Conservation (phyloP, 1,140 invertebrate species). For the Diabrotica virgifera region DNA sequence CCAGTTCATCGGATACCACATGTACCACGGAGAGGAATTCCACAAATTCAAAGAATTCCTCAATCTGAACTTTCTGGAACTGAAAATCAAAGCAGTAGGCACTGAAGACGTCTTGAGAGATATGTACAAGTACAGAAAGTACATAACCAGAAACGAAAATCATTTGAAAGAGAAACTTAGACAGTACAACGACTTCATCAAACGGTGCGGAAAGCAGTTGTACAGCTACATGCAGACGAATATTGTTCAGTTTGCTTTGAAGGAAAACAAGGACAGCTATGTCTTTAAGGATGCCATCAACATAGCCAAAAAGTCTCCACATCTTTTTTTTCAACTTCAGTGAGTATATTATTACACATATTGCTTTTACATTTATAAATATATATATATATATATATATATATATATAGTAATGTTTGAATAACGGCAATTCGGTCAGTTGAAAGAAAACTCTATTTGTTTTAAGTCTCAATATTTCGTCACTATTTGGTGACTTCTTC, state of each 20-base stretch:
- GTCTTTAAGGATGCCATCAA: slow-evolving; percentile 28
- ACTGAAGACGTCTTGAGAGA: slow-evolving; percentile 47
- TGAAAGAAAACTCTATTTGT: no score
- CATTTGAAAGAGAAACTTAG: slow-evolving; percentile 20
- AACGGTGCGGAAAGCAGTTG: slow-evolving; percentile 27
- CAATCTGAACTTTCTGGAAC: slow-evolving; percentile 46
- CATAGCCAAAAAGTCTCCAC: slow-evolving; percentile 19
- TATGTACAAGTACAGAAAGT: slow-evolving; percentile 43
- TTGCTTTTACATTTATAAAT: background rate
- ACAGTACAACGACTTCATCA: slow-evolving; percentile 34
- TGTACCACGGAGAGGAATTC: slow-evolving; percentile 39
- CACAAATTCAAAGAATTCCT: slow-evolving; percentile 45
- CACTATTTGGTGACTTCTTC: no score
- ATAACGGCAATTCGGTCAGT: no score
- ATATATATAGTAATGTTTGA: no score
- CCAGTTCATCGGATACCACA: slow-evolving; percentile 49
- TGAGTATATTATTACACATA: slow-evolving; percentile 10
- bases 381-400: background rate
- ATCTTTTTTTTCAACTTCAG: slow-evolving; percentile 30
- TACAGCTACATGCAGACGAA: slow-evolving; percentile 29
- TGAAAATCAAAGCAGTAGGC: slow-evolving; percentile 45
- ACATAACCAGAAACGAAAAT: slow-evolving; percentile 37
- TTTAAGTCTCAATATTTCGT: no score
- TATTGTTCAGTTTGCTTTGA: slow-evolving; percentile 36
- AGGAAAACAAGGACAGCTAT: slow-evolving; percentile 23